Evolutionary conservation across 2,113 vertebrate genomes (phyloP), one percentile per base, ranked within the genome.

Genomic region (Nesoenas mayeri): DNA sequence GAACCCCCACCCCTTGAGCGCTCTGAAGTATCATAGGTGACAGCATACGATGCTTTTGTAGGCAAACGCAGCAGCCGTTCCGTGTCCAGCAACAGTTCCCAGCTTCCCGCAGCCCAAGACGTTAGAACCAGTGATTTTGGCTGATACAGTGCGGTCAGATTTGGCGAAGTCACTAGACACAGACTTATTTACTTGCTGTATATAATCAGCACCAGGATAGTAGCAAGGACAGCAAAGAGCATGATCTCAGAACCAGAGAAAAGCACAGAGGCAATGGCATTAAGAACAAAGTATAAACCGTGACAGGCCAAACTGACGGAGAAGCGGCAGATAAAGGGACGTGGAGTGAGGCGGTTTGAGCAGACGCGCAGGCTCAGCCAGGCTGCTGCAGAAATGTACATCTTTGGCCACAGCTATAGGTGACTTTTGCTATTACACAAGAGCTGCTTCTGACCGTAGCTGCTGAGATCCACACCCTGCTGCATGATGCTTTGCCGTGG

Each of bases 401-500:
- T 64, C 32, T 21, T 38, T 58, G 74, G 60, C 61, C 65, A 5
- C 6, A 44, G 32, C 79, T 44, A 0, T 36, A 64, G 48, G 47
- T 64, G 84, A 32, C 62, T 53, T 87, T 32, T 73, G 79, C 70
- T 44, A 50, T 72, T 47, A 34, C 3, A 9, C 74, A 72, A 94
- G 72, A 79, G 81, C 60, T 82, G 89, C 79, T 94, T 70, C 60
- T 79, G 77, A 18, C 69, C 77, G 88, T 71, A 58, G 66, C 88
- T 89, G 72, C 78, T 36, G 84, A 74, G 89, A 56, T 73, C 85
- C 61, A 0, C 77, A 12, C 78, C 87, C 89, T 91, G 77, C 89
- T 95, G 95, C 96, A 93, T 88, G 94, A 19, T 87, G 96, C 94
- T 94, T 78, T 44, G 91, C 87, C 72, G 13, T 96, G 80, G 12